Percentiles rank a stretch among this genome's conserved stretches.
phyloP scores from a whole-genome alignment of 2,113 vertebrate genomes.

The Trochalopteron elliotii region DNA sequence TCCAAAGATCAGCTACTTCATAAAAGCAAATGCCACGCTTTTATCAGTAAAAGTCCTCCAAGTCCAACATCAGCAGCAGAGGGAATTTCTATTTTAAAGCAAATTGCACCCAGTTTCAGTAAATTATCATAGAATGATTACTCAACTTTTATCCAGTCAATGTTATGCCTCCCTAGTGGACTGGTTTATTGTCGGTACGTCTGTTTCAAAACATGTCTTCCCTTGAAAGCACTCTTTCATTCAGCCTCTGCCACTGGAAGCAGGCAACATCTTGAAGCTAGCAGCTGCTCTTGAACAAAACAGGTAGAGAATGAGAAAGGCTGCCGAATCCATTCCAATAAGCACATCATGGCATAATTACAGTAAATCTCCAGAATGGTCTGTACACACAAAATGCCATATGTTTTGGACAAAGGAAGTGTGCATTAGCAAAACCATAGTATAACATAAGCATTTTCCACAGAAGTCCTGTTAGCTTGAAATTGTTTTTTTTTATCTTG shows the following conservation, averaged over 20 bases:
- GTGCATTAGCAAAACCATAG: background rate
- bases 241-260: conserved; percentile 42
- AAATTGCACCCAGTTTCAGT: conserved; percentile 48
- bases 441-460: conserved; percentile 42
- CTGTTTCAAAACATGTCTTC: conserved; percentile 71
- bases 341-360: conserved; percentile 70
- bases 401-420: conserved; percentile 63
- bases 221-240: conserved; percentile 67
- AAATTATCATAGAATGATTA: conserved; percentile 65
- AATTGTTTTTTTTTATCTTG: conserved; percentile 36
- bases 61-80: conserved; percentile 21
- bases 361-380: conserved; percentile 64
- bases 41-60: conserved; percentile 36
- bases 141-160: conserved; percentile 64
- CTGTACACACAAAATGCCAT: conserved; percentile 59
- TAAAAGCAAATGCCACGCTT: conserved; percentile 45
- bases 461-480: conserved; percentile 20
- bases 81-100: conserved; percentile 55
- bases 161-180: conserved; percentile 54
- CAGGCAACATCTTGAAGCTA: conserved; percentile 70
- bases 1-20: conserved; percentile 30
- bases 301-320: conserved; percentile 67
- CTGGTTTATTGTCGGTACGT: conserved; percentile 46
- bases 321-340: conserved; percentile 64
- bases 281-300: conserved; percentile 75